These are phyloP conservation scores for Drosophila paranaensis DNA, from an alignment of 2,888 invertebrate genomes.

Conservation along the genomic window DNA sequence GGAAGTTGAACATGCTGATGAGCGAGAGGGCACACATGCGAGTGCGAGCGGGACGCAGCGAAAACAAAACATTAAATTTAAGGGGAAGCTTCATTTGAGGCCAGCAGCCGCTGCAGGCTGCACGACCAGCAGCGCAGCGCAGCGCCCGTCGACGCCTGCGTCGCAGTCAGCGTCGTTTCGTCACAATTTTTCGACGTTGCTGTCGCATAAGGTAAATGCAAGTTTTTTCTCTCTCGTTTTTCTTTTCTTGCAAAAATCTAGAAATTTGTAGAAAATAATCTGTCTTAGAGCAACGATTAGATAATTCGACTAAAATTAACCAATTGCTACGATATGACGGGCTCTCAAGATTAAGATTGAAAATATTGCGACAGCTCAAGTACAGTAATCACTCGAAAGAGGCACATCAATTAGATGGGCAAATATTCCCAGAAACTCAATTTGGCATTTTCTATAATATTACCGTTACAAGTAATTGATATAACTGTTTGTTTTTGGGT, in stretches of 20 bases:
- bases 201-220: conserved; percentile 49
- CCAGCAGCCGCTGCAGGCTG: conserved; percentile 35
- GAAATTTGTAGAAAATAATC: conserved; percentile 30
- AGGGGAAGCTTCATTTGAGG: conserved; percentile 57
- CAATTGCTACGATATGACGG: conserved; percentile 21
- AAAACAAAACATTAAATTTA: conserved; percentile 79
- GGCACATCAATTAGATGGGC: background rate
- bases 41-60: conserved; percentile 65
- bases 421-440: background rate
- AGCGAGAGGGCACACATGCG: conserved; percentile 30
- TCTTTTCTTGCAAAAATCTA: conserved; percentile 11
- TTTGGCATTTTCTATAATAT: background rate
- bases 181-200: conserved; percentile 46
- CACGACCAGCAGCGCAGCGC: conserved; percentile 19
- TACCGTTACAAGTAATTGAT: background rate
- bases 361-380: conserved; percentile 11
- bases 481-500: background rate
- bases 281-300: conserved; percentile 43
- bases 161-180: conserved; percentile 53
- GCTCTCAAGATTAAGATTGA: conserved; percentile 22
- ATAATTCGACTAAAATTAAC: conserved; percentile 42
- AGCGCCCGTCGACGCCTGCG: conserved; percentile 13
- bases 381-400: background rate
- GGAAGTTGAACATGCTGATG: conserved; percentile 57
- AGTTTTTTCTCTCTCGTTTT: background rate